These are phyloP conservation scores for Poecilia gillii DNA, from an alignment of 2,797 vertebrate species.

Conservation along the genomic window DNA sequence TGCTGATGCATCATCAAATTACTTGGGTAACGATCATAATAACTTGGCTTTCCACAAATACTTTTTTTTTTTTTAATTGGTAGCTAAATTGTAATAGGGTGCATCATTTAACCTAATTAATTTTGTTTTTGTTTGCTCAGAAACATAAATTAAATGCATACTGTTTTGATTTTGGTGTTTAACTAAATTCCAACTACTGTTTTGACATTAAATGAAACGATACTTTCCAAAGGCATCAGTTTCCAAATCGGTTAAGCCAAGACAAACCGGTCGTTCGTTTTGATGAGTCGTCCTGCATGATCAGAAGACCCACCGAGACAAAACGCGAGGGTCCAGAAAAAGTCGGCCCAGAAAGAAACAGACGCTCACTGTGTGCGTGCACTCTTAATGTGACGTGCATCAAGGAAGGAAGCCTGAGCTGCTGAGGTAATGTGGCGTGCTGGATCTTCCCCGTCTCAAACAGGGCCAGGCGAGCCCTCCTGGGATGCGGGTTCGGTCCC, in stretches of 20 bases:
- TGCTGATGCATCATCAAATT: not conserved
- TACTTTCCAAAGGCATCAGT: not conserved
- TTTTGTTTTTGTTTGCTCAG: not conserved
- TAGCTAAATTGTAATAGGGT: not conserved
- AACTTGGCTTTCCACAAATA: not conserved
- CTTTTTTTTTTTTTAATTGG: not conserved
- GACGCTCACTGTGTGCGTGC: not conserved
- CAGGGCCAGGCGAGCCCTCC: conserved; percentile 63
- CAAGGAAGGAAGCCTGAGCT: conserved; percentile 24
- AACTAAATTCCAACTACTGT: not conserved
- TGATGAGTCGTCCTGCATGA: not conserved
- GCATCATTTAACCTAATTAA: not conserved
- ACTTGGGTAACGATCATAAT: not conserved
- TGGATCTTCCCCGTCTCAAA: conserved; percentile 61
- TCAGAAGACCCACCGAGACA: conserved; percentile 7
- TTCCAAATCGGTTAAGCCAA: not conserved
- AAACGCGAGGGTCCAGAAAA: conserved; percentile 12
- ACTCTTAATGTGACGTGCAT: conserved; percentile 44
- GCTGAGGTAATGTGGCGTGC: conserved; percentile 58
- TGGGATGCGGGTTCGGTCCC: conserved; percentile 58
- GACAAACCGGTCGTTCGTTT: not conserved
- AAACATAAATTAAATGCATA: not conserved
- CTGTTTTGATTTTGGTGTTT: not conserved
- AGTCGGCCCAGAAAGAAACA: not conserved
- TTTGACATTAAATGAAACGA: not conserved